Percentiles rank a stretch among this genome's conserved stretches.
phyloP scores from a whole-genome alignment of 1,140 invertebrate genomes.

The Drosophila santomea region DNA sequence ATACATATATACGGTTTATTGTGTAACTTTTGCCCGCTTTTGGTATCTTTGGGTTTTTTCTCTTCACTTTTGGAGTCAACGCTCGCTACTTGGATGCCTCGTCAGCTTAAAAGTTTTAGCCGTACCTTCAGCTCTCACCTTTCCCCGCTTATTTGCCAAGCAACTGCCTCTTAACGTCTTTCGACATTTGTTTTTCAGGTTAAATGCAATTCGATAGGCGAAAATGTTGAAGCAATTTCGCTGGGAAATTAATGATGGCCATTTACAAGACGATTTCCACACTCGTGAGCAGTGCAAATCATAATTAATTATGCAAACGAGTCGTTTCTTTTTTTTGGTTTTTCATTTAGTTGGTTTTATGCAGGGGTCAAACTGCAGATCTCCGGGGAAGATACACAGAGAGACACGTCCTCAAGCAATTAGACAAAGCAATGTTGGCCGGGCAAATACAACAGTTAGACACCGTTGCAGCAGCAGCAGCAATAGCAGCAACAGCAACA shows the following conservation, averaged over 20 bases:
- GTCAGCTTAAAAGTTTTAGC: constrained; percentile 31
- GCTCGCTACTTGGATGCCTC: constrained; percentile 20
- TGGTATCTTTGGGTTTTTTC: not conserved
- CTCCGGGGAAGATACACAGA: not conserved
- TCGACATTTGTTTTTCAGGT: constrained; percentile 49
- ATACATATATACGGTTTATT: too few relatives aligned
- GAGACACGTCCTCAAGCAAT: constrained; percentile 47
- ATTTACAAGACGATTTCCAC: constrained; percentile 61
- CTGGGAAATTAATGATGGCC: constrained; percentile 67
- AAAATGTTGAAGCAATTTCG: constrained; percentile 54
- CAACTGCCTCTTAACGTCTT: constrained; percentile 12
- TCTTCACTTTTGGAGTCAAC: constrained; percentile 8
- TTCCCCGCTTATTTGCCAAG: not conserved
- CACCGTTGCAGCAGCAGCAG: constrained; percentile 63
- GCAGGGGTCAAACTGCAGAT: constrained; percentile 8
- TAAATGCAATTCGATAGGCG: constrained; percentile 70
- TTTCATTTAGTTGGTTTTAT: not conserved
- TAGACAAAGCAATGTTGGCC: constrained; percentile 46
- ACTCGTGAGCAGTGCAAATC: constrained; percentile 42
- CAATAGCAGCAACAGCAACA: constrained; percentile 59
- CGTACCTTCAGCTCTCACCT: constrained; percentile 8
- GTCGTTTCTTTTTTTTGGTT: not conserved
- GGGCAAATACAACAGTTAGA: constrained; percentile 62
- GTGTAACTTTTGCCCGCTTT: not conserved
- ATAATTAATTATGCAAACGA: constrained; percentile 73